Evolutionary conservation across 2,797 vertebrate genomes (phyloP), one percentile per base, ranked within the genome.

Genomic region (Gallinago nigripennis): DNA sequence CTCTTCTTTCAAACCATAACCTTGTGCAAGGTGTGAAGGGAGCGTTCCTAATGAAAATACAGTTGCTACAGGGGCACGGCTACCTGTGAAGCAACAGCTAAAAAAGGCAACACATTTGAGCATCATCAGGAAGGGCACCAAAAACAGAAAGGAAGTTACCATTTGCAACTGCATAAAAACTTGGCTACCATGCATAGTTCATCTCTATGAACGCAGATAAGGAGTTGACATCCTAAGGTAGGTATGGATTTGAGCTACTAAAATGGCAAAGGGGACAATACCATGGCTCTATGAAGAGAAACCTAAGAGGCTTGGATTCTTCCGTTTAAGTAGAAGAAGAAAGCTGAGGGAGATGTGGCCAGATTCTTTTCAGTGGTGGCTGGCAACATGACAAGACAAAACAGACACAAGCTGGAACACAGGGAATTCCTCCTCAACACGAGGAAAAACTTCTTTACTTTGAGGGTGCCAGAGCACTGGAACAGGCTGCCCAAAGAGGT

Each of bases 61-160:
- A 79, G 23, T 43, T 77, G 18, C 14, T 76, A 37, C 37, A 57
- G 24, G 41, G 57, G 13, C 19, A 21, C 18, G 31, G 53, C 41
- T 96, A 69, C 77, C 54, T 61, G 57, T 12, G 12, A 95, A 86
- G 65, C 43, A 78, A 68, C 61, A 56, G 31, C 70, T 76, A 35
- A 84, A 90, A 91, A 81, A 81, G 14, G 11, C 37, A 86, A 69
- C 18, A n/a, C 6, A 12, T 82, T 31, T 58, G 25, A 81, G 37
- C 66, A 70, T 25, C 8, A 0, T 43, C 37, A 57, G n/a, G 41
- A 78, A 39, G 37, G 77, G 15, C 33, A 65, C 11, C 53, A 35
- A 72, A 57, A 81, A 77, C 4, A 51, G 53, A 60, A 86, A 66
- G 12, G 20, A 61, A 77, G 7, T 7, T 30, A 81, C 4, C 8